Evolutionary conservation across 1,140 invertebrate genomes (phyloP), one percentile per base, ranked within the genome.

Genomic region (Pararge aegeria): DNA sequence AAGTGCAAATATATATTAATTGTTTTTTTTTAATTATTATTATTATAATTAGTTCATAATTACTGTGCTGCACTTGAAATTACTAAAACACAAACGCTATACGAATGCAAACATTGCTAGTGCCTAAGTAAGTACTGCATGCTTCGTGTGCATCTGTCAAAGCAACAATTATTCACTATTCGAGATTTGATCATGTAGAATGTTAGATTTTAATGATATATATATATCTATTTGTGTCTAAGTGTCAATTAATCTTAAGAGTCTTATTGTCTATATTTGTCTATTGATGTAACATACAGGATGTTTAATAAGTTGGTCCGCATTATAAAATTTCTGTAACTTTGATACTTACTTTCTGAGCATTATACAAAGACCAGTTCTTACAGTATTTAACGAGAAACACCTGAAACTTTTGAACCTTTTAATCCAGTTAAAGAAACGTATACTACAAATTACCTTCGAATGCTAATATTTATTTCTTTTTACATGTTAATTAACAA

Each of bases 1-100:
- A 60, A 42, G 57, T 60, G 49, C 57, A 60, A 60, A 60, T 60
- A 34, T 46, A 16, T 48, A 46, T 51, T 20, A 34, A 34, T 12
- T 51, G 40, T 58, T 18, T 27, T 13, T 54, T 54, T 42, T 54
- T 24, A 13, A 51, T 18, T 42, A 12, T 42, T 42, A 27, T 54
- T 42, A 13, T 15, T 4, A 42, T 12, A 12, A 15, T 24, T 19
- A 21, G 12, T 34, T 34, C 1, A 12, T 34, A 34, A 10, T 42
- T 16, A 16, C 16, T 16, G 5, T 42, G 18, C 13, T 38, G n/a
- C n/a, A 42, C 38, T 42, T 38, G 4, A 42, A 2, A 42, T 6
- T 18, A 42, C n/a, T 5, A 16, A 18, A 5, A 18, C 38, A 42
- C 38, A 15, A 42, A 34, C 30, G 10, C 13, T 4, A 1, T 42